phyloP scores from a whole-genome alignment of 37 sponge, comb jelly and placozoan species.

The Ianthella basta region DNA sequence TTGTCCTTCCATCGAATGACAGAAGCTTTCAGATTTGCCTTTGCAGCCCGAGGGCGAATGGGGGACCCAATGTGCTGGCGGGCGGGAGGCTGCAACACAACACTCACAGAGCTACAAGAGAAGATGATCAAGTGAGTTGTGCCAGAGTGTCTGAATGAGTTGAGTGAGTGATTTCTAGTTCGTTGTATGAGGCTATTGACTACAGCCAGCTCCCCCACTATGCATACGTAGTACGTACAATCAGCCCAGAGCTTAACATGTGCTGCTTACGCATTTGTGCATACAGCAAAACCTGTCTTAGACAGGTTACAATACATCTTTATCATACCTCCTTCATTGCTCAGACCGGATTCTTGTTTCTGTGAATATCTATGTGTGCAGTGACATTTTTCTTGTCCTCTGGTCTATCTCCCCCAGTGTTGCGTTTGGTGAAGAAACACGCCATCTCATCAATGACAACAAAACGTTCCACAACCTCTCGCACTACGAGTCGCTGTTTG shows the following conservation, averaged over 20 bases:
- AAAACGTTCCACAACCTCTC: constrained; percentile 42
- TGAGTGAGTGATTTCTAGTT: too few species aligned
- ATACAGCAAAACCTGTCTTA: too few species aligned
- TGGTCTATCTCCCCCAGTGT: constrained; percentile 8
- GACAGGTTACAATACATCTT: too few species aligned
- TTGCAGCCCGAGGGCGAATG: constrained; percentile 56
- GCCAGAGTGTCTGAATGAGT: too few species aligned
- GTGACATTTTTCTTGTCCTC: neutral
- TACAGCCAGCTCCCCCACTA: too few species aligned
- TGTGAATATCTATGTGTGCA: too few species aligned
- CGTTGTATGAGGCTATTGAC: too few species aligned
- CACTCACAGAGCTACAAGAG: neutral
- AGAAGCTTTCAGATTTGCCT: constrained; percentile 80
- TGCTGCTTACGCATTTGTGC: too few species aligned
- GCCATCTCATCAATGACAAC: constrained; percentile 44
- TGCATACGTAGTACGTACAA: too few species aligned
- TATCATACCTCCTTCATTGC: too few species aligned
- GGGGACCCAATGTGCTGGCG: constrained; percentile 64
- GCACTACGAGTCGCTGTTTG: constrained; percentile 49
- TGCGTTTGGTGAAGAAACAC: constrained; percentile 1
- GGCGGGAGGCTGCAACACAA: neutral
- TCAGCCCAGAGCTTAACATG: too few species aligned
- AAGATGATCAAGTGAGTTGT: neutral
- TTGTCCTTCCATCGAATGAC: constrained; percentile 72
- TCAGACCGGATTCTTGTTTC: too few species aligned